These are phyloP conservation scores for Acipenser oxyrinchus DNA, from an alignment of 2,797 vertebrate species.

Conservation along the genomic window DNA sequence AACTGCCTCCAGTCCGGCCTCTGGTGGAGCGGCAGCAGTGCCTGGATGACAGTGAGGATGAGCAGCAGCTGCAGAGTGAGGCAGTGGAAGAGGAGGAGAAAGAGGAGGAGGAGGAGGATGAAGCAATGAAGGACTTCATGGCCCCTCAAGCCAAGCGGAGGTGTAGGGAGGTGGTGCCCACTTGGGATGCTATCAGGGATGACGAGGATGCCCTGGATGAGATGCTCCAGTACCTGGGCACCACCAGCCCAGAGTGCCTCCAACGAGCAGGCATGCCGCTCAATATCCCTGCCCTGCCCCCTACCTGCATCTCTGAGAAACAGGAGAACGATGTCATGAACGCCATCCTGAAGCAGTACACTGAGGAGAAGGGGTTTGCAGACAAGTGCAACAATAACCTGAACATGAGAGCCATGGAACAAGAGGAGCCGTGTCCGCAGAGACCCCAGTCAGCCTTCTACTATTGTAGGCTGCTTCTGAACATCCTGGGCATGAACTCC, in stretches of 20 bases:
- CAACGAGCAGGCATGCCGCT: constrained; percentile 87
- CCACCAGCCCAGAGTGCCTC: constrained; percentile 92
- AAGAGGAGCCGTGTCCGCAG: constrained; percentile 77
- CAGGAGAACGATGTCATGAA: constrained; percentile 97
- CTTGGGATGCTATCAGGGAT: constrained; percentile 83
- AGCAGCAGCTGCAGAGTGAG: constrained; percentile 8
- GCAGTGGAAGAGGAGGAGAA: constrained; percentile 14
- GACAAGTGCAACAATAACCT: constrained; percentile 78
- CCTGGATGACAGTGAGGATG: constrained; percentile 23
- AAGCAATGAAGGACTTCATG: constrained; percentile 58
- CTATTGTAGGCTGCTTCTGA: constrained; percentile 93
- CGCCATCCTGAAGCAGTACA: constrained; percentile 88
- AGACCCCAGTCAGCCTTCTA: constrained; percentile 91
- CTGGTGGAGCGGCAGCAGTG: constrained; percentile 19
- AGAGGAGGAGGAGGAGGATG: constrained; percentile 43
- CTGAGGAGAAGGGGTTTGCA: constrained; percentile 85
- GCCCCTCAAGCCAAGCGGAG: constrained; percentile 70
- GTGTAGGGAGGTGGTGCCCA: constrained; percentile 81
- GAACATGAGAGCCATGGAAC: constrained; percentile 82
- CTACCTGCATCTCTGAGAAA: constrained; percentile 90
- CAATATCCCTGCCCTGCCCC: constrained; percentile 87
- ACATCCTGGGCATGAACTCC: constrained; percentile 95
- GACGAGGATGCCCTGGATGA: constrained; percentile 90
- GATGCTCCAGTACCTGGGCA: constrained; percentile 88
- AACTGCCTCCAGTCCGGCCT: neutral